A percentile compares a stretch with the other conserved stretches of the same genome.
These are phyloP conservation scores for Arctocebus calabarensis DNA, from an alignment of 2,797 vertebrate genomes.

Conservation along the genomic window DNA sequence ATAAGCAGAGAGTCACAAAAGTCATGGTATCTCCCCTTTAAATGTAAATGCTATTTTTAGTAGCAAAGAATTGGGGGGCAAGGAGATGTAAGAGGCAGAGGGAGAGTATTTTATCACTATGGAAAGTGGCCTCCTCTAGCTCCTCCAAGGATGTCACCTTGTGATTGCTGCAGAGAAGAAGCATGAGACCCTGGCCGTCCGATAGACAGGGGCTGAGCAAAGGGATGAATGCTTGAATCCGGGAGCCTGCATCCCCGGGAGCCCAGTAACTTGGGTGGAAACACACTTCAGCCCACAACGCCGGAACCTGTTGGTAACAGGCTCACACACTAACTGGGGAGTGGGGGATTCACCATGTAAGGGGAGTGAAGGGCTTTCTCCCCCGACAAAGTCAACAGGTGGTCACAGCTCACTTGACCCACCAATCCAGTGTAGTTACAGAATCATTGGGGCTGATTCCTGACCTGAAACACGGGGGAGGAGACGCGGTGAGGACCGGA, in stretches of 20 bases:
- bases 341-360: not conserved
- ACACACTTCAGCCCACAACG: not conserved
- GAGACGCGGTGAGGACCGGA: not conserved
- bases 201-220: not conserved
- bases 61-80: constrained; percentile 42
- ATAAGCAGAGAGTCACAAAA: not conserved
- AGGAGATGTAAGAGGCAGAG: not conserved
- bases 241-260: not conserved
- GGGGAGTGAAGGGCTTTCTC: not conserved
- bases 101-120: not conserved
- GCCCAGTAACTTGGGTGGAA: not conserved
- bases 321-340: not conserved
- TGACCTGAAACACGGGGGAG: not conserved
- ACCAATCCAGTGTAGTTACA: not conserved
- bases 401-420: not conserved
- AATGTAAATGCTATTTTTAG: constrained; percentile 31
- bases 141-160: not conserved
- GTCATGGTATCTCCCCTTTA: not conserved
- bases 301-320: not conserved
- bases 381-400: not conserved
- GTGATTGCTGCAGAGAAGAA: not conserved
- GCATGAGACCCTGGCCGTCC: not conserved
- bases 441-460: not conserved
- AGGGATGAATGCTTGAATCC: not conserved
- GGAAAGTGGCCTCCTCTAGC: constrained; percentile 26